A percentile compares a stretch with the other conserved stretches of the same genome.
Conservation (phyloP, 2,888 invertebrate species). For the Drosophila buzzatii region DNA sequence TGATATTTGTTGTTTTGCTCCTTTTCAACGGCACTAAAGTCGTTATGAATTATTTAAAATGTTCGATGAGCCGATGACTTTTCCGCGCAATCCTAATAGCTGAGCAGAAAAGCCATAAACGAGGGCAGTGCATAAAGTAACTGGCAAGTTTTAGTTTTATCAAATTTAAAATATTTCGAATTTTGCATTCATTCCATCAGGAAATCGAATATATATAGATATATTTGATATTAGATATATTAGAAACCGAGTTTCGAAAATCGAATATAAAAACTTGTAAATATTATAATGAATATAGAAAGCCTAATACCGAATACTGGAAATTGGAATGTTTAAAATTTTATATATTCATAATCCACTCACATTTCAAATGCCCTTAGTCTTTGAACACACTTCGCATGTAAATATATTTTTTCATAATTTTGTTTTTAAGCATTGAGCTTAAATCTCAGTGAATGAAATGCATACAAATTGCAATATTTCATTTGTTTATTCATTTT, state of each 20-base stretch:
- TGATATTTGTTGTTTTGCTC: background rate
- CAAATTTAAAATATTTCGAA: background rate
- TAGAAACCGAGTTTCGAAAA: background rate
- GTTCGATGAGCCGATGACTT: slow-evolving; percentile 3
- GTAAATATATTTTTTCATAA: background rate
- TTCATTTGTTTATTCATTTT: background rate
- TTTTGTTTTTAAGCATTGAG: background rate
- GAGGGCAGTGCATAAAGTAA: background rate
- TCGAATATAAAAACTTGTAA: background rate
- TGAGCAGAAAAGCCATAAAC: background rate
- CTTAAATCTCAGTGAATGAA: background rate
- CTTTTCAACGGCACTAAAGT: slow-evolving; percentile 5
- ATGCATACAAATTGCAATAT: background rate
- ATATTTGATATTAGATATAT: too few species aligned
- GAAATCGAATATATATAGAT: too few species aligned
- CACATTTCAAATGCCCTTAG: background rate
- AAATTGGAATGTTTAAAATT: background rate
- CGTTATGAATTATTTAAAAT: slow-evolving; percentile 25
- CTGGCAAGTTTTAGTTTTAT: background rate
- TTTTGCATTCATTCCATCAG: too few species aligned
- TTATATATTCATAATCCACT: background rate
- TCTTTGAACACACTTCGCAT: background rate
- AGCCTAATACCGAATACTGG: too few species aligned
- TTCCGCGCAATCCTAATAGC: slow-evolving; percentile 13
- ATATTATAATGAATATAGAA: too few species aligned